phyloP scores from a whole-genome alignment of 2,888 invertebrate genomes.

The Drosophila maculinotata region DNA sequence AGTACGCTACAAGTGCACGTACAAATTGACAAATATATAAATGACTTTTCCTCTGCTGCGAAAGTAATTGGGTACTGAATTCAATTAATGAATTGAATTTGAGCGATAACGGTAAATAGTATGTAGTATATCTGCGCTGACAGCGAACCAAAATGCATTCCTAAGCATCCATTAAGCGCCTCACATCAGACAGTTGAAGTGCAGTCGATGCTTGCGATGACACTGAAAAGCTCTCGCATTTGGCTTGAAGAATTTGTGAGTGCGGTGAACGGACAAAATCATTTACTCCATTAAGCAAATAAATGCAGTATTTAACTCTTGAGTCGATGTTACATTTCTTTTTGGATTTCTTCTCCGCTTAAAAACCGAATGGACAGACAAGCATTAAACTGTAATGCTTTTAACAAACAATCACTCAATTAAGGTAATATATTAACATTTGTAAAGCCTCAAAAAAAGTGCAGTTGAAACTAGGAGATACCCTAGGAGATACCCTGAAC shows the following conservation, averaged over 20 bases:
- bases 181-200: conserved; percentile 6
- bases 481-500: too few species aligned
- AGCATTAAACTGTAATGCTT: too few species aligned
- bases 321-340: too few species aligned
- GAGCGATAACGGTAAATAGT: conserved; percentile 50
- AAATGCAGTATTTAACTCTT: too few species aligned
- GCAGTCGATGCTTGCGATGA: neutral
- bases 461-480: too few species aligned
- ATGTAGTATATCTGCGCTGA: conserved; percentile 34
- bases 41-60: conserved; percentile 28
- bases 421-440: too few species aligned
- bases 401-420: too few species aligned
- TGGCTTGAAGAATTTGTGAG: conserved; percentile 4
- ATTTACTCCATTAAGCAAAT: conserved; percentile 14
- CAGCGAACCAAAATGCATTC: conserved; percentile 17
- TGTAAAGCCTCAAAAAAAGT: too few species aligned
- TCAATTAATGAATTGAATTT: conserved; percentile 59
- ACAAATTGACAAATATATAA: conserved; percentile 32
- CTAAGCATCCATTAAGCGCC: conserved; percentile 21
- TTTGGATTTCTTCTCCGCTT: too few species aligned
- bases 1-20: conserved; percentile 4
- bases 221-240: neutral
- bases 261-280: conserved; percentile 1
- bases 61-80: conserved; percentile 62
- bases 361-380: too few species aligned